phyloP scores from a whole-genome alignment of 2,113 vertebrate species.

The Ondatra zibethicus region DNA sequence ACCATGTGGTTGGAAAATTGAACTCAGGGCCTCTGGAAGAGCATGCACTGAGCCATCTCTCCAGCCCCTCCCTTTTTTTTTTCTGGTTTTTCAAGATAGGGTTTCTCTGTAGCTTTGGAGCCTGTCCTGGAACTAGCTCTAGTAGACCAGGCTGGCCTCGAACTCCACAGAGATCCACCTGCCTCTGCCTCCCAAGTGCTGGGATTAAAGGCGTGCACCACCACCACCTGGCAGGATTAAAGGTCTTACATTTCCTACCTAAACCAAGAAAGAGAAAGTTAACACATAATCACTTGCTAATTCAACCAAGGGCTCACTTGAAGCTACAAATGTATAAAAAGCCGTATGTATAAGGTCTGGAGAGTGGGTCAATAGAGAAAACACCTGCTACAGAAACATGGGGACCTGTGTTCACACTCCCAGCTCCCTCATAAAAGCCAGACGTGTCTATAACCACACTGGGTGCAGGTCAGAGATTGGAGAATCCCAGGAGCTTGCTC shows the following conservation, averaged over 20 bases:
- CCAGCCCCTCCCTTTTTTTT: no score
- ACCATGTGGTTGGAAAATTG: no score
- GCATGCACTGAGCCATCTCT: no score
- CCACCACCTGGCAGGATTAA: no score
- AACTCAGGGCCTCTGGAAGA: no score
- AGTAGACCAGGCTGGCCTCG: no score
- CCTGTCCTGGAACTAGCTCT: no score
- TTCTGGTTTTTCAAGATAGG: no score
- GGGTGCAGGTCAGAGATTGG: not conserved
- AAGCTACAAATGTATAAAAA: constrained; percentile 49
- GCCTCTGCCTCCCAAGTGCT: no score
- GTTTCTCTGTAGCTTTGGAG: no score
- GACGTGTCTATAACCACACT: not conserved
- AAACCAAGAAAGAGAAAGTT: not conserved
- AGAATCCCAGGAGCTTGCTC: not conserved
- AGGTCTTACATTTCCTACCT: constrained; percentile 41
- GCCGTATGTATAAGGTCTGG: not conserved
- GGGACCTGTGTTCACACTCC: not conserved
- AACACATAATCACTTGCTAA: constrained; percentile 48
- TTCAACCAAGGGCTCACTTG: not conserved
- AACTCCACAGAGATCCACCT: no score
- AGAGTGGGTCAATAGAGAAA: not conserved
- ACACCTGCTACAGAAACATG: not conserved
- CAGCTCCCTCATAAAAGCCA: not conserved
- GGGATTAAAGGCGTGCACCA: no score